phyloP scores from a whole-genome alignment of 1,140 invertebrate species.

The Panulirus ornatus region DNA sequence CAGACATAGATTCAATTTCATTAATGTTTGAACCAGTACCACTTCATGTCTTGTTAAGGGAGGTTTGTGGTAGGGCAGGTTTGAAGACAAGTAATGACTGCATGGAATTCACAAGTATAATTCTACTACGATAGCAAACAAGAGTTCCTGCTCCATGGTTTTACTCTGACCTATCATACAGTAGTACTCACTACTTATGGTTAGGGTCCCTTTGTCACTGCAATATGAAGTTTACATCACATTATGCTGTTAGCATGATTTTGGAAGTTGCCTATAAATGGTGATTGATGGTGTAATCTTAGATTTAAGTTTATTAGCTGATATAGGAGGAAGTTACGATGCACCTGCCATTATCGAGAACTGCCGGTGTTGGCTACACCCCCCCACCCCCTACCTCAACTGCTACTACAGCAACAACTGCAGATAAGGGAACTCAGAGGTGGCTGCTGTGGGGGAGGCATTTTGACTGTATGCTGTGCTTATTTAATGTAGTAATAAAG shows the following conservation, averaged over 20 bases:
- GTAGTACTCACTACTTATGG: not conserved
- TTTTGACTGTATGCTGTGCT: constrained; percentile 51
- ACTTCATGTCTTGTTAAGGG: not conserved
- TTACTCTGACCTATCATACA: not conserved
- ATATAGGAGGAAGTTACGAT: constrained; percentile 28
- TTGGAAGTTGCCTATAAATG: constrained; percentile 6
- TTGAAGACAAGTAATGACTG: not conserved
- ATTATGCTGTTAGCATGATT: constrained; percentile 13
- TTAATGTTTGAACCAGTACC: no score
- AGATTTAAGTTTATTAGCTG: constrained; percentile 40
- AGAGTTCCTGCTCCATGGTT: not conserved
- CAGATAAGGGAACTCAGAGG: not conserved
- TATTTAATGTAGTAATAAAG: constrained; percentile 60
- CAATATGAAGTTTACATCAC: constrained; percentile 36
- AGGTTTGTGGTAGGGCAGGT: not conserved
- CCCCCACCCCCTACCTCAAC: not conserved
- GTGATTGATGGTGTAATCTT: constrained; percentile 53
- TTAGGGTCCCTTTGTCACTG: constrained; percentile 12
- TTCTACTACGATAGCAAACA: not conserved
- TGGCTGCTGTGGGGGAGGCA: constrained; percentile 17
- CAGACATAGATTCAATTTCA: no score
- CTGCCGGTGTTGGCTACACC: not conserved
- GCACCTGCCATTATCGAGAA: constrained; percentile 19
- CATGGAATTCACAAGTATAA: constrained; percentile 32
- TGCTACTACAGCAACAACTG: not conserved